A percentile compares a stretch with the other conserved stretches of the same genome.
phyloP scores from a whole-genome alignment of 2,888 invertebrate genomes.

The Watsonalla binaria region DNA sequence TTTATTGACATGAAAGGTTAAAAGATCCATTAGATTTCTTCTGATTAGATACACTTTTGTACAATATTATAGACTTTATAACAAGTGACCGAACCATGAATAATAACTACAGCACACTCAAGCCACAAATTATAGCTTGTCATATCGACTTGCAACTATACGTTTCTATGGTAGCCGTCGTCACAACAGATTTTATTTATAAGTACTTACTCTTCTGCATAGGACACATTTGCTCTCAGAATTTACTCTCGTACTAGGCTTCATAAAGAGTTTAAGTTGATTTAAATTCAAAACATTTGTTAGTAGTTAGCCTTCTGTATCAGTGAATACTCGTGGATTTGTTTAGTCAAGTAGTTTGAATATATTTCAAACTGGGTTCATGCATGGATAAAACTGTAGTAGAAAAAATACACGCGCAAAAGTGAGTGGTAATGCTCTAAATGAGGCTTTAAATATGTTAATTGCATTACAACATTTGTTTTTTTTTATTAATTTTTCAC shows the following conservation, averaged over 20 bases:
- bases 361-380: conserved; percentile 78
- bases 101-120: conserved; percentile 1
- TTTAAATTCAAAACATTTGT: not conserved
- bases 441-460: too few relatives aligned
- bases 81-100: not conserved
- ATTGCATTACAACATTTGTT: too few relatives aligned
- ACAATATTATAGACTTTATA: not conserved
- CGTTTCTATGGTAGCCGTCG: conserved; percentile 55
- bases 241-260: not conserved
- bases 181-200: conserved; percentile 48
- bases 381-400: conserved; percentile 79
- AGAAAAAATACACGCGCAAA: conserved; percentile 53
- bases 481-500: not conserved
- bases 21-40: too few relatives aligned
- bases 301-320: too few relatives aligned
- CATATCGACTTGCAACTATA: conserved; percentile 40
- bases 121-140: conserved; percentile 17
- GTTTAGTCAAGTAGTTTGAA: too few relatives aligned
- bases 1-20: too few relatives aligned
- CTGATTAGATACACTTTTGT: too few relatives aligned
- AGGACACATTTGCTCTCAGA: not conserved
- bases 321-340: too few relatives aligned
- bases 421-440: conserved; percentile 45
- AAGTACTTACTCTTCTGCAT: conserved; percentile 13
- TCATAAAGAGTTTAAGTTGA: not conserved